Percentiles rank a stretch among this genome's conserved stretches.
Evolutionary conservation across 2,888 invertebrate genomes (phyloP).

Genomic region (Panorpa germanica): DNA sequence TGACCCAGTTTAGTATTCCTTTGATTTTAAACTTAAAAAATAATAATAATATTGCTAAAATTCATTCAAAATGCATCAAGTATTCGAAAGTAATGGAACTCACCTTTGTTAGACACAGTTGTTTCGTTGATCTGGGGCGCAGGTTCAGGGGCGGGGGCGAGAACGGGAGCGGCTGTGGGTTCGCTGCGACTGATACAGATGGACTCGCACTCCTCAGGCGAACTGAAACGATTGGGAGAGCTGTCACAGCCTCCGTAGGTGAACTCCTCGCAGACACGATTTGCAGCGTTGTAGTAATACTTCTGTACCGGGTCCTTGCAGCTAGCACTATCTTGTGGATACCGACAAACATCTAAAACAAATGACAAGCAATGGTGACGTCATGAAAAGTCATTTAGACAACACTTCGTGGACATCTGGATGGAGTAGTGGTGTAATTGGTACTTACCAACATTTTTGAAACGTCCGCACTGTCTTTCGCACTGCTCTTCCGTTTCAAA

Average conservation of each 20-base stretch:
- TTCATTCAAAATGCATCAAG: background rate
- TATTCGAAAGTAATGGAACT: slow-evolving; percentile 9
- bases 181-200: slow-evolving; percentile 44
- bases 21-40: background rate
- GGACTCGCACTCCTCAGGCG: slow-evolving; percentile 50
- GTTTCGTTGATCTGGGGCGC: slow-evolving; percentile 7
- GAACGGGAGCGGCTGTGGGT: slow-evolving; percentile 21
- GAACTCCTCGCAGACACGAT: slow-evolving; percentile 47
- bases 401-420: too few species aligned
- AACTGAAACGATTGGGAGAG: slow-evolving; percentile 67
- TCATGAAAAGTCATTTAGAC: background rate
- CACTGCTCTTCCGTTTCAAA: slow-evolving; percentile 59
- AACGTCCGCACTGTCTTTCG: slow-evolving; percentile 55
- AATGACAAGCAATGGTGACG: slow-evolving; percentile 1
- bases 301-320: slow-evolving; percentile 40
- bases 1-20: too few species aligned
- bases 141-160: slow-evolving; percentile 3
- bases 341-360: slow-evolving; percentile 50
- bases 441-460: slow-evolving; percentile 46
- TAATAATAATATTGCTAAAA: background rate
- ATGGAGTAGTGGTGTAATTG: slow-evolving; percentile 3
- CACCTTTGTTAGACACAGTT: slow-evolving; percentile 18
- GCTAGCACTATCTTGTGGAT: slow-evolving; percentile 45
- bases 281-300: slow-evolving; percentile 44
- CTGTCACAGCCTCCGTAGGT: slow-evolving; percentile 69